Percentiles rank a stretch among this genome's conserved stretches.
Evolutionary conservation across 2,888 invertebrate species (phyloP).

Genomic region (Archaeoteleia sp.): DNA sequence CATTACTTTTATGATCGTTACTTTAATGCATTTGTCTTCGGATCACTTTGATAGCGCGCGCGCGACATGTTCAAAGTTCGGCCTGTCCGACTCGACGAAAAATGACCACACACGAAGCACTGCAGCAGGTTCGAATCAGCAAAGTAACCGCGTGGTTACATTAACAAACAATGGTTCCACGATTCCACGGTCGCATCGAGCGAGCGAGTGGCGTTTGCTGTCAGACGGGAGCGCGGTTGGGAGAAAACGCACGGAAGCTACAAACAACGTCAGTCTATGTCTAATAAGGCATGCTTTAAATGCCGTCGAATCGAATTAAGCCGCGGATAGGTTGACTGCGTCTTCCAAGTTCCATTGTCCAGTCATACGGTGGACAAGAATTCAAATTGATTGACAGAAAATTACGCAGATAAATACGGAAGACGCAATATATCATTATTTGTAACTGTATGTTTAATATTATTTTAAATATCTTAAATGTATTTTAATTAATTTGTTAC

Average conservation of each 20-base stretch:
- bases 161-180: slow-evolving; percentile 68
- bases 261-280: slow-evolving; percentile 45
- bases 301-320: slow-evolving; percentile 33
- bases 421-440: too few relatives aligned
- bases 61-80: slow-evolving; percentile 29
- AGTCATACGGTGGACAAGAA: background rate
- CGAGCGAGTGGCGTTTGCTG: slow-evolving; percentile 55
- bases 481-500: too few relatives aligned
- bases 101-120: slow-evolving; percentile 52
- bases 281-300: slow-evolving; percentile 26
- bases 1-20: too few relatives aligned
- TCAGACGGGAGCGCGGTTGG: slow-evolving; percentile 45
- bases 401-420: too few relatives aligned
- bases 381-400: too few relatives aligned
- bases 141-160: slow-evolving; percentile 58
- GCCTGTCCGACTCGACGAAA: slow-evolving; percentile 33
- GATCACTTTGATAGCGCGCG: slow-evolving; percentile 34
- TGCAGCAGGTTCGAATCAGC: slow-evolving; percentile 39
- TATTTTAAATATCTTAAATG: too few relatives aligned
- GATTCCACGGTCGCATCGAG: slow-evolving; percentile 48
- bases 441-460: too few relatives aligned
- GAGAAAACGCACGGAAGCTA: slow-evolving; percentile 48
- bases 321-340: slow-evolving; percentile 22
- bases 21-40: slow-evolving; percentile 15
- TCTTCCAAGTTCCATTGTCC: slow-evolving; percentile 22